phyloP scores from a whole-genome alignment of 1,140 invertebrate genomes.

The Telenomus remus region DNA sequence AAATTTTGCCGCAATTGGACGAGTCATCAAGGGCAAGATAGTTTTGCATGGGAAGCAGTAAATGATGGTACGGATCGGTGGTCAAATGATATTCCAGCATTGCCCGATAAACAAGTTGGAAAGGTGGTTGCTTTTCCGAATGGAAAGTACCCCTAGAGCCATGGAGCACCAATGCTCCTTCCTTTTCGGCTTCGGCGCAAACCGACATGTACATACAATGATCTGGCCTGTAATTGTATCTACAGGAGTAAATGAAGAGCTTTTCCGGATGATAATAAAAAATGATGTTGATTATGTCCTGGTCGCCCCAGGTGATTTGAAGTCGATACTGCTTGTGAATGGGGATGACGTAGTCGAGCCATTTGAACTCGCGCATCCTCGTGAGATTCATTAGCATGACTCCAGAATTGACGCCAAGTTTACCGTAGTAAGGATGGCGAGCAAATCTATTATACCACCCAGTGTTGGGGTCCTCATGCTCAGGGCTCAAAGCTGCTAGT shows the following conservation, averaged over 20 bases:
- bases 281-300: conserved; percentile 97
- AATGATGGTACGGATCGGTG: conserved; percentile 71
- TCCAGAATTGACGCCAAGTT: conserved; percentile 94
- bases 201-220: conserved; percentile 96
- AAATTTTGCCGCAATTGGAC: conserved; percentile 76
- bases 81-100: conserved; percentile 80
- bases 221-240: conserved; percentile 94
- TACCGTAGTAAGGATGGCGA: conserved; percentile 94
- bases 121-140: conserved; percentile 89
- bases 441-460: conserved; percentile 98
- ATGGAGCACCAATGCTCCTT: conserved; percentile 91
- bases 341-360: conserved; percentile 88
- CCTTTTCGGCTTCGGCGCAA: conserved; percentile 83
- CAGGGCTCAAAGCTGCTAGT: conserved; percentile 89
- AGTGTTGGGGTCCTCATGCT: conserved; percentile 92
- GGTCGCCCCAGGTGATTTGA: conserved; percentile 97
- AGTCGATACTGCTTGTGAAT: conserved; percentile 90
- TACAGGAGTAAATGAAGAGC: conserved; percentile 87
- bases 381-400: conserved; percentile 98
- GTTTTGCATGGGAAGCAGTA: conserved; percentile 74
- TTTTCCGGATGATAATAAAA: conserved; percentile 94
- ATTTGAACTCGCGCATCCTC: conserved; percentile 89
- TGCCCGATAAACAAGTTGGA: conserved; percentile 84
- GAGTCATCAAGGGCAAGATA: conserved; percentile 69
- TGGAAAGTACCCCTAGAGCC: conserved; percentile 92